These are phyloP conservation scores for Cyphomyrus plagiostoma DNA, from an alignment of 2,113 vertebrate species.

Conservation along the genomic window DNA sequence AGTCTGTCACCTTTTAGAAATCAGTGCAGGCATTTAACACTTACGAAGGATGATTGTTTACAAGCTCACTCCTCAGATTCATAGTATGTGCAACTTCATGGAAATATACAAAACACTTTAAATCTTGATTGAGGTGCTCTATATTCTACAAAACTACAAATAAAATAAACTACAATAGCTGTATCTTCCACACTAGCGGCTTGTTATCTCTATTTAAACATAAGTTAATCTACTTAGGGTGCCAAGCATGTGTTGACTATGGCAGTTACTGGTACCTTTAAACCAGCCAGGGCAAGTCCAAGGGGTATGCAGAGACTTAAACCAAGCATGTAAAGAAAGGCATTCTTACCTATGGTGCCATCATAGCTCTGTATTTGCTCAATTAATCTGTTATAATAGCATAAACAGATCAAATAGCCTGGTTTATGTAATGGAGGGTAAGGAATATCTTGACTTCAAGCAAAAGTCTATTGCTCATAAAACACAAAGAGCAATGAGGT, in stretches of 20 bases:
- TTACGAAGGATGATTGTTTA: neutral
- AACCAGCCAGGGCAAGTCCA: constrained; percentile 10
- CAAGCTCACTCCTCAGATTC: neutral
- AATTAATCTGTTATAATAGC: neutral
- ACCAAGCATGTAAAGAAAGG: neutral
- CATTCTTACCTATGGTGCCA: neutral
- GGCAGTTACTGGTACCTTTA: neutral
- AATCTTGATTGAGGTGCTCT: neutral
- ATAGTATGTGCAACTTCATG: neutral
- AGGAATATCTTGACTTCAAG: neutral
- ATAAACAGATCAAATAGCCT: neutral
- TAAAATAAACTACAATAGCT: constrained; percentile 1
- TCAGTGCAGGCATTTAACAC: neutral
- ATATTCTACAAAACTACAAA: neutral
- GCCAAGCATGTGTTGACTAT: neutral
- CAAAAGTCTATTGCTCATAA: neutral
- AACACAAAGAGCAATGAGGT: neutral
- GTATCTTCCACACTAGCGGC: neutral
- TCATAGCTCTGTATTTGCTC: neutral
- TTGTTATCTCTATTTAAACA: neutral
- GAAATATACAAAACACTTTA: neutral
- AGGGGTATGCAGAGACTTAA: neutral
- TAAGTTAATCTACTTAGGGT: neutral
- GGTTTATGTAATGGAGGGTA: neutral
- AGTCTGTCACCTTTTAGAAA: neutral